Evolutionary conservation across 2,888 invertebrate species (phyloP), one percentile per base, ranked within the genome.

Genomic region (Orthosia cruda): DNA sequence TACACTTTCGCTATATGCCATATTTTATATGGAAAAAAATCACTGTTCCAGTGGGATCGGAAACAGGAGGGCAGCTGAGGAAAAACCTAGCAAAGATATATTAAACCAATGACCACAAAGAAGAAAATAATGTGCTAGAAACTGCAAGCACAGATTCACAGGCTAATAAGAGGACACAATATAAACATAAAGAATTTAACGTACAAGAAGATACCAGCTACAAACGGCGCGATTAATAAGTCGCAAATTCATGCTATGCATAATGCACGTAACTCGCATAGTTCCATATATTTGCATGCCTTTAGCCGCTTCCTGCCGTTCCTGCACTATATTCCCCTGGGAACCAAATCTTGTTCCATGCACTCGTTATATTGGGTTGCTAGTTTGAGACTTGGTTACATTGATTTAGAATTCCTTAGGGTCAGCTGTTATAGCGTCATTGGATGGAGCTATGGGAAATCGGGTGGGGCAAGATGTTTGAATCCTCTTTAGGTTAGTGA

Each of bases 241-340:
- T 72, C 80, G 20, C 71, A 65, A 83, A 83, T 82, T 64, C 67
- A 83, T 83, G 67, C 83, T 67, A 68, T 67, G 66, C n/a, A n/a
- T n/a, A n/a, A n/a, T n/a, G n/a, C 83, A 71, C 82, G 75, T 79
- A 70, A 54, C 67, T 80, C 57, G 15, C 54, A 80, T 79, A 72
- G 68, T 45, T 72, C 50, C 79, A 79, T 71, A 83, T 70, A 83
- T 83, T 83, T 75, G 75, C 83, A 83, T 80, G 72, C 75, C 83
- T 83, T 67, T 74, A 75, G 52, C 23, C n/a, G 69, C 62, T 72
- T 68, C 72, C 75, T 57, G 63, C 20, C 47, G 62, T 52, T 68
- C 40, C 64, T 67, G 72, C 52, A 68, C 64, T 67, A 72, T 58
- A 80, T 79, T 83, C 75, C 67, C 75, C 11, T 55, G 80, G 70